Evolutionary conservation across 2,113 vertebrate genomes (phyloP).

Genomic region (Gymnogyps californianus): DNA sequence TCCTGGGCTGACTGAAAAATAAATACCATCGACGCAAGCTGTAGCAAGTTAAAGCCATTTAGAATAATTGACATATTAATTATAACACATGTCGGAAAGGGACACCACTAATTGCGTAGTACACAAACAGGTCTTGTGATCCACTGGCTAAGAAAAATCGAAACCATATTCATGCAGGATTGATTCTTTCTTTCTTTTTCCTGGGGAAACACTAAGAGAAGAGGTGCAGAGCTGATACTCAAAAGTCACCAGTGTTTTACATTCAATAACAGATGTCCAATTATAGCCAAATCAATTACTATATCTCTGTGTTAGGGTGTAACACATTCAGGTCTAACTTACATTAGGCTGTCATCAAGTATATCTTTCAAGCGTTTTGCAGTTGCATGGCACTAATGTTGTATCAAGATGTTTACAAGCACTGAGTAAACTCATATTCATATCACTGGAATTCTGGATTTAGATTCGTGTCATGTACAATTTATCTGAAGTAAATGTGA

Average conservation of each 20-base stretch:
- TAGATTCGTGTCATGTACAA: not conserved
- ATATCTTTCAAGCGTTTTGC: not conserved
- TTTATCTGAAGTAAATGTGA: not conserved
- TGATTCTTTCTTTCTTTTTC: not conserved
- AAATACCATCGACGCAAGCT: not conserved
- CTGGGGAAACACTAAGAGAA: not conserved
- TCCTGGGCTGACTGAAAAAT: not conserved
- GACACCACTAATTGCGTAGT: not conserved
- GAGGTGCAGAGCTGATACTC: not conserved
- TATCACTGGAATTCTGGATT: not conserved
- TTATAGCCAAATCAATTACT: not conserved
- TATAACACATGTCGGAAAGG: not conserved
- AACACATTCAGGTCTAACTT: not conserved
- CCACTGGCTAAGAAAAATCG: not conserved
- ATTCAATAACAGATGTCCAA: not conserved
- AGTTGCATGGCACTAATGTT: not conserved
- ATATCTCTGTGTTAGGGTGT: not conserved
- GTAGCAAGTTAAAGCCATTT: not conserved
- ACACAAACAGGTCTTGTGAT: not conserved
- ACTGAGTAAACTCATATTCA: constrained; percentile 1
- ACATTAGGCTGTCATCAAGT: not conserved
- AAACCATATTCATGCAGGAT: not conserved
- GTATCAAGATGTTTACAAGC: constrained; percentile 46
- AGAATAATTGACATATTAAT: not conserved
- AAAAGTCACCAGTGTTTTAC: not conserved